phyloP scores from a whole-genome alignment of 2,888 invertebrate genomes.

The Agrochola lychnidis region DNA sequence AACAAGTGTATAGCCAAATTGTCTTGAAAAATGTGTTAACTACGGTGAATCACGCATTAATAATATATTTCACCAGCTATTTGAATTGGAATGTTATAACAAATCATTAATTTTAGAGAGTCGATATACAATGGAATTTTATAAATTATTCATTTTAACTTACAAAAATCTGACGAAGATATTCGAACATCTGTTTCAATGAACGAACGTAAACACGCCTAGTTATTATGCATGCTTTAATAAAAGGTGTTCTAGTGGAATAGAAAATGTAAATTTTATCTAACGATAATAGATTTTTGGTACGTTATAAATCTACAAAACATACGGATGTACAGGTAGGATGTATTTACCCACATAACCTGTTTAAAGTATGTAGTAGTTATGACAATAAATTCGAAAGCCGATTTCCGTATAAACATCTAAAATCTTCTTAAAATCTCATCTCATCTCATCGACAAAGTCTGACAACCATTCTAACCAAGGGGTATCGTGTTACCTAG shows the following conservation, averaged over 20 bases:
- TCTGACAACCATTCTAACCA: too few species aligned
- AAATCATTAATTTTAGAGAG: not conserved
- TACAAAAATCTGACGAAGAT: too few species aligned
- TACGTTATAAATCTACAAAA: not conserved
- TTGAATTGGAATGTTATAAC: not conserved
- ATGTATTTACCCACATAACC: too few species aligned
- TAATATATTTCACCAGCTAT: not conserved
- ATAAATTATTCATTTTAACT: not conserved
- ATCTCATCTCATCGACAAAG: not conserved
- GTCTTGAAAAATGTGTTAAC: not conserved
- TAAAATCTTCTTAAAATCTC: not conserved
- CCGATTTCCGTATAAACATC: not conserved
- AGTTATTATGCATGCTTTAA: conserved; percentile 5
- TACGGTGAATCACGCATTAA: not conserved
- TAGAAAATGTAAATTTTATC: not conserved
- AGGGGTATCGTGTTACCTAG: too few species aligned
- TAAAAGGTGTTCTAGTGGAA: conserved; percentile 16
- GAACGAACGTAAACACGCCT: conserved; percentile 1
- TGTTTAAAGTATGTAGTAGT: not conserved
- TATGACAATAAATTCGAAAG: not conserved
- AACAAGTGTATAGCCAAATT: not conserved
- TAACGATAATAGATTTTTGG: not conserved
- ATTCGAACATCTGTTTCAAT: not conserved
- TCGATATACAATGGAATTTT: too few species aligned
- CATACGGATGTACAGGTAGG: not conserved